A percentile compares a stretch with the other conserved stretches of the same genome.
These are phyloP conservation scores for Sternarchorhynchus goeldii DNA, from an alignment of 2,797 vertebrate species.

Conservation along the genomic window DNA sequence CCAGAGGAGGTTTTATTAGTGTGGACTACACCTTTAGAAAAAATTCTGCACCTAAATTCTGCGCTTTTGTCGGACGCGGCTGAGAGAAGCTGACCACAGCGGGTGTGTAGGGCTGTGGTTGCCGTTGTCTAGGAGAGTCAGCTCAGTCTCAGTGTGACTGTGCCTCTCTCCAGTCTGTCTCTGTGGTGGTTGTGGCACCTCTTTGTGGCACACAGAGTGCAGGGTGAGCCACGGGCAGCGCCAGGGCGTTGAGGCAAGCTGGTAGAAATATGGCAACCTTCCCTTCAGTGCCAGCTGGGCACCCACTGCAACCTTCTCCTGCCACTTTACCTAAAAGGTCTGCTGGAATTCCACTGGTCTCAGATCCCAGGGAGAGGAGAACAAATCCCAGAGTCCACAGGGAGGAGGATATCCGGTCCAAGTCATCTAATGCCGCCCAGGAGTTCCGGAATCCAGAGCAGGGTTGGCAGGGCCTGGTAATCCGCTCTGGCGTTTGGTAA, in stretches of 20 bases:
- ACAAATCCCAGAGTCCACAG: constrained; percentile 69
- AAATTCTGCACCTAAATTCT: constrained; percentile 1
- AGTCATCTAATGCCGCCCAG: constrained; percentile 71
- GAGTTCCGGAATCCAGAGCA: constrained; percentile 63
- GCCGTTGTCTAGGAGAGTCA: constrained; percentile 6
- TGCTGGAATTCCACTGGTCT: constrained; percentile 71
- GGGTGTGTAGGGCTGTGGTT: background rate
- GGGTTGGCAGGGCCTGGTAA: constrained; percentile 57
- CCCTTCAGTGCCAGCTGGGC: constrained; percentile 70
- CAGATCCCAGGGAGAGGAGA: constrained; percentile 68
- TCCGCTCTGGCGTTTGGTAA: constrained; percentile 60
- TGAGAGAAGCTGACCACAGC: background rate
- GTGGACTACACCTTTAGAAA: constrained; percentile 32
- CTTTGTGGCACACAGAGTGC: background rate
- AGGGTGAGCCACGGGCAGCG: background rate
- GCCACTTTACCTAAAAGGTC: constrained; percentile 60
- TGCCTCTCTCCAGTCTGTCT: background rate
- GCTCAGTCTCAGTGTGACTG: background rate
- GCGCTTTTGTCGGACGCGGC: constrained; percentile 20
- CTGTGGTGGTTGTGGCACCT: background rate
- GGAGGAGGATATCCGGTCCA: constrained; percentile 73
- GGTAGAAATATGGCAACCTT: constrained; percentile 52
- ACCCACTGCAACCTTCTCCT: constrained; percentile 68
- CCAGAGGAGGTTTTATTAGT: constrained; percentile 21
- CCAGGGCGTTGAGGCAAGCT: constrained; percentile 10